Conservation (phyloP, 2,888 invertebrate species). For the Eupelmus urozonus region DNA sequence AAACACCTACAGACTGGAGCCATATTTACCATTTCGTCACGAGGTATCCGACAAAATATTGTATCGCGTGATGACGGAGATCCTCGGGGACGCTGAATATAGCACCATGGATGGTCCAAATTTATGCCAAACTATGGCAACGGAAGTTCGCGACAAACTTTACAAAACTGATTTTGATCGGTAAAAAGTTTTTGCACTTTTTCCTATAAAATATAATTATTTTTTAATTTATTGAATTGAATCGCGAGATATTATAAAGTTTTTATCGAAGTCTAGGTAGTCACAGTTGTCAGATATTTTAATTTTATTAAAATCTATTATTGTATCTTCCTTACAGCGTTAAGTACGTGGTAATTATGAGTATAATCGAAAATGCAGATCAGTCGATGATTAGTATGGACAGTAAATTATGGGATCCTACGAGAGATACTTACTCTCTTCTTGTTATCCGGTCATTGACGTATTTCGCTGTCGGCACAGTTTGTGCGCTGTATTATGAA, state of each 20-base stretch:
- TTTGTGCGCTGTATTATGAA: slow-evolving; percentile 68
- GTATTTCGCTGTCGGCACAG: slow-evolving; percentile 65
- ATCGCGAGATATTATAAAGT: neutral
- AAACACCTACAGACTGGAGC: slow-evolving; percentile 68
- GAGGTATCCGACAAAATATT: slow-evolving; percentile 67
- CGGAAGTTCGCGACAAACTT: slow-evolving; percentile 64
- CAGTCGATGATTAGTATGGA: slow-evolving; percentile 61
- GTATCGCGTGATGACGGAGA: slow-evolving; percentile 62
- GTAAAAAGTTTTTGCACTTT: slow-evolving; percentile 53
- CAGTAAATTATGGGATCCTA: slow-evolving; percentile 67
- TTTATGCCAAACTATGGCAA: slow-evolving; percentile 65
- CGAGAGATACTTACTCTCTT: slow-evolving; percentile 66
- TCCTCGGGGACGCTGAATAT: slow-evolving; percentile 63
- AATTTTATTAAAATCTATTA: neutral
- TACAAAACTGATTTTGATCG: slow-evolving; percentile 67
- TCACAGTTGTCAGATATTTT: neutral
- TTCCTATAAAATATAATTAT: neutral
- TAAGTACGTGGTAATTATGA: slow-evolving; percentile 64
- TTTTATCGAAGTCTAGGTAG: too few species aligned
- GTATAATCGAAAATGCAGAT: slow-evolving; percentile 66
- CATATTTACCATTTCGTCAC: slow-evolving; percentile 62
- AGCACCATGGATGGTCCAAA: slow-evolving; percentile 60
- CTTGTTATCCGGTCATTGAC: slow-evolving; percentile 64
- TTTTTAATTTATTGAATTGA: neutral
- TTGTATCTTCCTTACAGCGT: slow-evolving; percentile 61